phyloP scores from a whole-genome alignment of 2,888 invertebrate genomes.

The Trachelus tabidus region DNA sequence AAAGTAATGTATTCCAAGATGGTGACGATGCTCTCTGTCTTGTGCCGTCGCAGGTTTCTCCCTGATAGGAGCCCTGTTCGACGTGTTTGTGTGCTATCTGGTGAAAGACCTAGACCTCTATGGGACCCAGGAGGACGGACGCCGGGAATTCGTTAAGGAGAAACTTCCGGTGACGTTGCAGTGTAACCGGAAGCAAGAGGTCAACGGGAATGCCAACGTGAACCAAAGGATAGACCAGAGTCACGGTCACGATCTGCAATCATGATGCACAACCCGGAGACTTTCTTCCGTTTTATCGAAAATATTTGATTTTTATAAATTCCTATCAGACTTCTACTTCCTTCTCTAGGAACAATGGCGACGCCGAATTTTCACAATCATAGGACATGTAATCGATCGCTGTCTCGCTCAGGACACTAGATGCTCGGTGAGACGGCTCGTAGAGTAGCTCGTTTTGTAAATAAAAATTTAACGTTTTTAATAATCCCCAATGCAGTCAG shows the following conservation, averaged over 20 bases:
- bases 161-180: slow-evolving; percentile 4
- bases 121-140: slow-evolving; percentile 60
- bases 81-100: slow-evolving; percentile 71
- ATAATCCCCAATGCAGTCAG: slow-evolving; percentile 14
- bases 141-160: slow-evolving; percentile 51
- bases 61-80: slow-evolving; percentile 71
- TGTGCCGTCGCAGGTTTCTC: slow-evolving; percentile 68
- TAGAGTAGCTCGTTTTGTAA: slow-evolving; percentile 32
- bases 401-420: neutral
- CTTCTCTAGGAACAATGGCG: neutral
- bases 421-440: neutral
- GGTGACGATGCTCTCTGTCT: neutral
- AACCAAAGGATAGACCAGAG: slow-evolving; percentile 26
- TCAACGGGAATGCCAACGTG: slow-evolving; percentile 35
- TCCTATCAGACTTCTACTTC: neutral
- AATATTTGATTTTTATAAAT: neutral
- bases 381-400: neutral
- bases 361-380: neutral
- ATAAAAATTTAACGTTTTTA: slow-evolving; percentile 41
- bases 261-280: neutral
- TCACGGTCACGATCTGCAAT: neutral
- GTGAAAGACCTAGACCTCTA: slow-evolving; percentile 73
- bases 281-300: neutral
- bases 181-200: slow-evolving; percentile 22
- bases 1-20: neutral